Evolutionary conservation across 2,888 invertebrate genomes (phyloP).

Genomic region (Polia nebulosa): DNA sequence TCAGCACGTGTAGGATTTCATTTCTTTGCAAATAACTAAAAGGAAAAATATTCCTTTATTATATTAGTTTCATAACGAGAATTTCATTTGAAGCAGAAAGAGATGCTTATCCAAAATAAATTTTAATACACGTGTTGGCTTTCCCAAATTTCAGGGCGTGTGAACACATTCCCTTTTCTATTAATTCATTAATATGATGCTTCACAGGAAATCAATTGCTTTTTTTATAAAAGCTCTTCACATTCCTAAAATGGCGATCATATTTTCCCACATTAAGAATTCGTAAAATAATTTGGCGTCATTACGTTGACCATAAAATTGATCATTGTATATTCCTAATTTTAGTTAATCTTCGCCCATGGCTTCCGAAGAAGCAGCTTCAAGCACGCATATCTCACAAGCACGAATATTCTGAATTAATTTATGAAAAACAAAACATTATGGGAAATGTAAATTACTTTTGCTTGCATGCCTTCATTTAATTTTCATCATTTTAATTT

Average conservation of each 20-base stretch:
- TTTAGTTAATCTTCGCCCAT: constrained; percentile 70
- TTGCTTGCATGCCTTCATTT: not conserved
- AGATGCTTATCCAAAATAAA: not conserved
- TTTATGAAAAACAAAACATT: constrained; percentile 76
- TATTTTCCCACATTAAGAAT: constrained; percentile 69
- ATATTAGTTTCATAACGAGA: not conserved
- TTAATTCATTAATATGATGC: not conserved
- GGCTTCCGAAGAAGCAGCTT: constrained; percentile 83
- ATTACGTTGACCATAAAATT: constrained; percentile 52
- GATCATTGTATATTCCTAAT: constrained; percentile 27
- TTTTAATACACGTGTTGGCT: not conserved
- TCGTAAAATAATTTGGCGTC: constrained; percentile 48
- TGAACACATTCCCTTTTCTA: not conserved
- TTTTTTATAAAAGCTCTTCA: not conserved
- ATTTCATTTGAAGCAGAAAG: not conserved
- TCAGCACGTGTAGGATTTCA: not conserved
- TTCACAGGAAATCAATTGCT: not conserved
- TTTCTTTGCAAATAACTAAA: not conserved
- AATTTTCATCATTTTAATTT: constrained; percentile 22
- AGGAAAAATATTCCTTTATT: not conserved
- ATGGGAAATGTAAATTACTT: constrained; percentile 77
- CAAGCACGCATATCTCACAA: constrained; percentile 79
- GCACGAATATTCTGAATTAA: constrained; percentile 72
- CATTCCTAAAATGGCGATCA: constrained; percentile 46
- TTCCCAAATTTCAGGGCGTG: not conserved